Evolutionary conservation across 2,888 invertebrate species (phyloP).

Genomic region (Philereme transversata): DNA sequence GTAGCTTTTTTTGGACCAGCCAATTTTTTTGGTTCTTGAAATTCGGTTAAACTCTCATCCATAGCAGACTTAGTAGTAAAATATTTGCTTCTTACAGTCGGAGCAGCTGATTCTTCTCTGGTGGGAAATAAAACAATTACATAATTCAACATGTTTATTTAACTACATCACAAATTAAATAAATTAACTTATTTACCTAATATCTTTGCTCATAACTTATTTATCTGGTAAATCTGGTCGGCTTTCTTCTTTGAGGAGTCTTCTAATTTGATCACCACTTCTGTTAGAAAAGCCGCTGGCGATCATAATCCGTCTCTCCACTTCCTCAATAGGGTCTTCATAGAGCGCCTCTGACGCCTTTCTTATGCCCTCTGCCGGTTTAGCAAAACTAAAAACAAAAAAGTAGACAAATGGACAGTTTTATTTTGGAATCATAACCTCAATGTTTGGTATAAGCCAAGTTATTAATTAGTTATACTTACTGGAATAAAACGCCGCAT

Average conservation of each 20-base stretch:
- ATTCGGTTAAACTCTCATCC: constrained; percentile 74
- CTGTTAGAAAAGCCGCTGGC: constrained; percentile 61
- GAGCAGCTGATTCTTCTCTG: constrained; percentile 33
- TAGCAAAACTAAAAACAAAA: constrained; percentile 55
- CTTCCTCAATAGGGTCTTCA: constrained; percentile 71
- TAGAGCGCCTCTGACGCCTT: constrained; percentile 57
- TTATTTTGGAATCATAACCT: constrained; percentile 39
- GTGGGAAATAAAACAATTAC: neutral
- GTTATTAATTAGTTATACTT: constrained; percentile 46
- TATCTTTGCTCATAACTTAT: constrained; percentile 57
- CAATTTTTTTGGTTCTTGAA: constrained; percentile 61
- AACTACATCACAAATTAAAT: constrained; percentile 25
- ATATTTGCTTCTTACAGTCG: constrained; percentile 66
- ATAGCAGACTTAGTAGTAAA: constrained; percentile 58
- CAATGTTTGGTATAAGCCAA: constrained; percentile 27
- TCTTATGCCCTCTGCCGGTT: constrained; percentile 55
- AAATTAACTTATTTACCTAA: constrained; percentile 49
- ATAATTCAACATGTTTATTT: constrained; percentile 33
- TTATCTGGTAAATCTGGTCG: constrained; percentile 60
- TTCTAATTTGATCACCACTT: constrained; percentile 53
- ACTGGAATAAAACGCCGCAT: constrained; percentile 78
- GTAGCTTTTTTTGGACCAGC: constrained; percentile 54
- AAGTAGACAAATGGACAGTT: too few species aligned
- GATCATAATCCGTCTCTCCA: constrained; percentile 70
- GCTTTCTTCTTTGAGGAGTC: constrained; percentile 52